Evolutionary conservation across 1,140 invertebrate genomes (phyloP).

Genomic region (Lepidurus apus): DNA sequence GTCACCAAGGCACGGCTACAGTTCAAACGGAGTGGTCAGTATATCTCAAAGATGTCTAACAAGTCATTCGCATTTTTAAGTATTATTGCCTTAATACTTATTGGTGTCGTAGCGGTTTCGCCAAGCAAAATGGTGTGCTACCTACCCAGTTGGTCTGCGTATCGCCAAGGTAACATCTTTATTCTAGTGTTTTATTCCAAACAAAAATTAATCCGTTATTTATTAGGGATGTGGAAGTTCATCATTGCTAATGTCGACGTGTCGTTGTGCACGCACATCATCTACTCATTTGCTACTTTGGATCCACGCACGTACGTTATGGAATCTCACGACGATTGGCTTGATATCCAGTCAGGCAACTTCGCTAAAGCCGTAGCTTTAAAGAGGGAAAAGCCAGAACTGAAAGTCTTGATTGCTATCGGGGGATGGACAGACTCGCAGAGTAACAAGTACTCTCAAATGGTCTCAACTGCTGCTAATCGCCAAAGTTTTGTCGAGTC

Average conservation of each 20-base stretch:
- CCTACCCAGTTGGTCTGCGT: slow-evolving; percentile 39
- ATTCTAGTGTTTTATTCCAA: slow-evolving; percentile 34
- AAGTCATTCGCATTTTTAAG: too few relatives aligned
- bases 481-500: slow-evolving; percentile 41
- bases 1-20: too few relatives aligned
- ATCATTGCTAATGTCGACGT: slow-evolving; percentile 43
- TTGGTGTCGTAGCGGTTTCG: too few relatives aligned
- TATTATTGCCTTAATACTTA: too few relatives aligned
- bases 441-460: slow-evolving; percentile 40
- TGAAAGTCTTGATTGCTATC: slow-evolving; percentile 64
- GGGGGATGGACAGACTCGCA: slow-evolving; percentile 72
- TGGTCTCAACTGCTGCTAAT: slow-evolving; percentile 37
- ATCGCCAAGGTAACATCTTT: slow-evolving; percentile 32
- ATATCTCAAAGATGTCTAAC: too few relatives aligned
- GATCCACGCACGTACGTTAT: slow-evolving; percentile 37
- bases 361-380: slow-evolving; percentile 46
- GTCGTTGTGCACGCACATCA: slow-evolving; percentile 46
- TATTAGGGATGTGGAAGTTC: slow-evolving; percentile 34
- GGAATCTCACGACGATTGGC: slow-evolving; percentile 31
- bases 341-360: slow-evolving; percentile 37
- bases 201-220: slow-evolving; percentile 37
- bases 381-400: slow-evolving; percentile 55
- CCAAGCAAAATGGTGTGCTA: slow-evolving; percentile 37
- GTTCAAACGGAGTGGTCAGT: too few relatives aligned
- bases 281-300: slow-evolving; percentile 47